A percentile compares a stretch with the other conserved stretches of the same genome.
phyloP scores from a whole-genome alignment of 2,113 vertebrate genomes.

The Menidia beryllina region DNA sequence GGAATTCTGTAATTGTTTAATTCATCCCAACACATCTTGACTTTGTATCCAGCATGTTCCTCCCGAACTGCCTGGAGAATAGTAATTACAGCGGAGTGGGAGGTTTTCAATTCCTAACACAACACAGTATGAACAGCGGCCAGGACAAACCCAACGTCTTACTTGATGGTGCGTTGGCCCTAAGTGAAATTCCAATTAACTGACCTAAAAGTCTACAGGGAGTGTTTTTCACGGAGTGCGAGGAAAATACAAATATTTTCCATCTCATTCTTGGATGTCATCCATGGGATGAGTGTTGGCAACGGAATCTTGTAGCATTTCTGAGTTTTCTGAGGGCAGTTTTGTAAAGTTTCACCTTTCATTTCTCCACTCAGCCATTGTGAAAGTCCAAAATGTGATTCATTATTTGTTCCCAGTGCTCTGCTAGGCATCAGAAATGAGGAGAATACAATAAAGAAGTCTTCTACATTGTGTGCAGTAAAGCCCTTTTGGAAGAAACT shows the following conservation, averaged over 20 bases:
- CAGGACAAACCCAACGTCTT: conserved; percentile 54
- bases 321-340: conserved; percentile 1
- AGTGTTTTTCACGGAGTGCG: conserved; percentile 53
- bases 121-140: conserved; percentile 61
- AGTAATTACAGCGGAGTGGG: conserved; percentile 68
- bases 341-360: conserved; percentile 40
- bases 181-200: conserved; percentile 72
- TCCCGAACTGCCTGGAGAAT: conserved; percentile 57
- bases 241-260: conserved; percentile 65
- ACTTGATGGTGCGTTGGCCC: conserved; percentile 66
- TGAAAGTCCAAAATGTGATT: conserved; percentile 40
- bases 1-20: conserved; percentile 35
- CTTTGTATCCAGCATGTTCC: conserved; percentile 29
- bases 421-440: conserved; percentile 29
- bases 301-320: conserved; percentile 10
- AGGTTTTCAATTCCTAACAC: conserved; percentile 64
- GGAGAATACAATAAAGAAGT: conserved; percentile 40
- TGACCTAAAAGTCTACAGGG: conserved; percentile 67
- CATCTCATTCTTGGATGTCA: conserved; percentile 34
- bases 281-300: conserved; percentile 12
- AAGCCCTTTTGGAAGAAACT: conserved; percentile 29
- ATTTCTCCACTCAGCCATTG: conserved; percentile 19
- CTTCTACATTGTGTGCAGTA: conserved; percentile 58
- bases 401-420: conserved; percentile 51
- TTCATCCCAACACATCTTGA: conserved; percentile 23